Conservation (phyloP, 2,113 vertebrate genomes). For the Engraulis encrasicolus region DNA sequence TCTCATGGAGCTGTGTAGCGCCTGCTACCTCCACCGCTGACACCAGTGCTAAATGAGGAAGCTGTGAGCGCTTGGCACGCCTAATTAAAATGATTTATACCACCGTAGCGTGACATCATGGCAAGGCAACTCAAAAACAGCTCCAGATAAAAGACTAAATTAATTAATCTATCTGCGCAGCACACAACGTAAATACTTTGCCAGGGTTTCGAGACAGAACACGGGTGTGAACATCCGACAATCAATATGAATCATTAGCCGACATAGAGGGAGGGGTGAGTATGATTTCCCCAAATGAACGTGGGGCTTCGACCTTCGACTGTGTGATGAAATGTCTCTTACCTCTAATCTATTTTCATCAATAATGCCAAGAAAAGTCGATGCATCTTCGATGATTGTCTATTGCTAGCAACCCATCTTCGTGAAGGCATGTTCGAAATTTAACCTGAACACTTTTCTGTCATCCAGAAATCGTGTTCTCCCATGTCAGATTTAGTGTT, state of each 20-base stretch:
- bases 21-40: constrained; percentile 36
- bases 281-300: neutral
- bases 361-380: neutral
- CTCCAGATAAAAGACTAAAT: constrained; percentile 50
- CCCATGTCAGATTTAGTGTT: neutral
- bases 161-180: constrained; percentile 52
- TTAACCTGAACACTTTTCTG: neutral
- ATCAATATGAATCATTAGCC: constrained; percentile 50
- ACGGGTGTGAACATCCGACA: constrained; percentile 34
- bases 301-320: neutral
- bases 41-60: constrained; percentile 48
- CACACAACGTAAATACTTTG: constrained; percentile 37
- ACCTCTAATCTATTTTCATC: constrained; percentile 2
- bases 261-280: neutral
- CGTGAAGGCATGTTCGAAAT: neutral
- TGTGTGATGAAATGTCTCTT: neutral
- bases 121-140: constrained; percentile 35
- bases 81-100: constrained; percentile 67
- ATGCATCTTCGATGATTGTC: neutral
- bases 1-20: neutral
- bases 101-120: constrained; percentile 52
- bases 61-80: constrained; percentile 50
- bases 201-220: constrained; percentile 19
- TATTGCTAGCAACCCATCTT: neutral
- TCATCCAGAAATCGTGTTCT: neutral